Evolutionary conservation across 64 coral and sea anemone species (phyloP).

Genomic region (Porites australiensis): DNA sequence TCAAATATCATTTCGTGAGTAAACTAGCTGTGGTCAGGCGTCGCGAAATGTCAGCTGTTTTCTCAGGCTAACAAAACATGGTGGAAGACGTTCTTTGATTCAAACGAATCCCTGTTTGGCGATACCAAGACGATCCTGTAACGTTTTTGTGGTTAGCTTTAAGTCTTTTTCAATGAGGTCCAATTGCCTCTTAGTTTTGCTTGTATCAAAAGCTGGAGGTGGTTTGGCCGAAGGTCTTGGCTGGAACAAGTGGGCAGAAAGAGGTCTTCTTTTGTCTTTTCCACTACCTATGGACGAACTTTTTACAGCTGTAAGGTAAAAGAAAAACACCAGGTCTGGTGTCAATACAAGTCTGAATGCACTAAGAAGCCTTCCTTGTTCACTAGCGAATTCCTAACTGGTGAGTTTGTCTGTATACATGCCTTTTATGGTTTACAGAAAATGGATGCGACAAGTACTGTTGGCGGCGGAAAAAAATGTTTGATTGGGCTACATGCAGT

Average conservation of each 20-base stretch:
- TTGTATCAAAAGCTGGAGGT: conserved; percentile 16
- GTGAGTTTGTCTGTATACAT: too few species aligned
- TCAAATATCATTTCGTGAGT: too few species aligned
- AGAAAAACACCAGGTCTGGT: neutral
- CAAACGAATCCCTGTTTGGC: conserved; percentile 67
- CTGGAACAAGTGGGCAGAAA: conserved; percentile 45
- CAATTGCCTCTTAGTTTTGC: conserved; percentile 38
- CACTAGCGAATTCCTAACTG: too few species aligned
- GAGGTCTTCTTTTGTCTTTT: conserved; percentile 21
- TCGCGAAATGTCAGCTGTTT: too few species aligned
- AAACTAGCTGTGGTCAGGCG: too few species aligned
- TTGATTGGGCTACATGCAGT: too few species aligned
- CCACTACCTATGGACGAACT: neutral
- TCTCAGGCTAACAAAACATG: neutral
- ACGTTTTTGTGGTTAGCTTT: conserved; percentile 58
- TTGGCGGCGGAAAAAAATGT: too few species aligned
- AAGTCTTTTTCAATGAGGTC: conserved; percentile 72
- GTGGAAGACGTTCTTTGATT: neutral
- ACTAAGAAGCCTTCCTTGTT: too few species aligned
- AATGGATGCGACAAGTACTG: too few species aligned
- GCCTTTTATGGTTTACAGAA: too few species aligned
- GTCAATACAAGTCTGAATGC: too few species aligned
- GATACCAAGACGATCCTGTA: conserved; percentile 72
- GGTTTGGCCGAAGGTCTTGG: conserved; percentile 24
- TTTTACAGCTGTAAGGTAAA: neutral